Conservation (phyloP, 2,113 vertebrate species). For the Zosterops pallidus region DNA sequence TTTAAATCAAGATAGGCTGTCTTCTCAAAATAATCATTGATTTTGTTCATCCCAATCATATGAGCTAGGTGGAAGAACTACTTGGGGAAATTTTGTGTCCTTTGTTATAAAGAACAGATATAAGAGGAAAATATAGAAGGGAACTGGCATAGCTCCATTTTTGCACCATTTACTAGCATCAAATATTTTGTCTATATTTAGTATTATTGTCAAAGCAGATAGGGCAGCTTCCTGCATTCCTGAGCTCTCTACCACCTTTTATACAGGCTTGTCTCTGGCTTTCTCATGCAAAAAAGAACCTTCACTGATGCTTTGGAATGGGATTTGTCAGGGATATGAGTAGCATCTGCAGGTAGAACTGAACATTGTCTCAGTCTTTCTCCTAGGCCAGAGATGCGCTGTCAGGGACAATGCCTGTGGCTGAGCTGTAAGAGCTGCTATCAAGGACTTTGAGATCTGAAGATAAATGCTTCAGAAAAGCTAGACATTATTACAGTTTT, state of each 20-base stretch:
- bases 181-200: background rate
- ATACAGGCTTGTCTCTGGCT: background rate
- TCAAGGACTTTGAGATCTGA: background rate
- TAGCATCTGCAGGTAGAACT: background rate
- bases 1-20: background rate
- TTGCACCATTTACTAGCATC: background rate
- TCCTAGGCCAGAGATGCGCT: background rate
- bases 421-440: background rate
- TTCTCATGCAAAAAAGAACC: background rate
- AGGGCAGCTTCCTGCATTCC: background rate
- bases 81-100: background rate
- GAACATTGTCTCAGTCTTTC: background rate
- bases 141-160: background rate
- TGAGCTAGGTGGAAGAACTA: background rate
- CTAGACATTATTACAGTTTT: background rate
- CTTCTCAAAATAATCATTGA: background rate
- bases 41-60: background rate
- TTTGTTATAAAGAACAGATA: background rate
- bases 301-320: background rate
- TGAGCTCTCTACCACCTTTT: rapidly evolving
- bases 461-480: background rate
- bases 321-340: background rate
- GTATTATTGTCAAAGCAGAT: background rate
- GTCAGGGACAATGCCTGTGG: background rate
- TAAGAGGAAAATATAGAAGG: background rate